Base-by-base conservation (phyloP, 2,113 vertebrate genomes). In the Hippocampus abdominalis region DNA sequence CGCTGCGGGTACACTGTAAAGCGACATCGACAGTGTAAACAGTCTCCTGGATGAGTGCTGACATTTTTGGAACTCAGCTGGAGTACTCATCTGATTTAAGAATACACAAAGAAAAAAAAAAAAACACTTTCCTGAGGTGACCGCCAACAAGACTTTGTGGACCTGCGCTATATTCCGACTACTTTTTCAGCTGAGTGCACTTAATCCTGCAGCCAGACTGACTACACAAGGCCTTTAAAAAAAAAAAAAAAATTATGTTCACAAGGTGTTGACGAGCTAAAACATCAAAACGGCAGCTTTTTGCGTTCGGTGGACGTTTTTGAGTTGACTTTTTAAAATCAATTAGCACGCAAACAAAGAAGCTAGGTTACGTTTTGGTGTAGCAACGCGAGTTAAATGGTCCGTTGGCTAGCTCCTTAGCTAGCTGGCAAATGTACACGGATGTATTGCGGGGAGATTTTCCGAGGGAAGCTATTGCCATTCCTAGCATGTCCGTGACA, bases 121-220 rank as follows among this genome's bases (percentile, higher is more conserved):
- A 60, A 32, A 60, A 0, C 8, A 60, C 25, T 29, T 32, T 27
- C 23, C 4, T 27, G 23, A 57, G 54, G 7, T 18, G 57, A 29
- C 57, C 57, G 9, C 15, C 25, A 20, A 32, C 27, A 29, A 27
- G 25, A 25, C 56, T 53, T 53, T 54, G 49, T 51, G 18, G 9
- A n/a, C 8, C 49, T 51, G 49, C 20, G n/a, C n/a, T 13, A 25
- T 56, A 59, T 59, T 59, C 27, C 13, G 13, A 13, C 56, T 18
- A 27, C 2, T 60, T 60, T 84, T 81, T 65, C 8, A 80, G 76
- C 83, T 87, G 86, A 90, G 83, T 86, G 81, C 79, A 69, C 79
- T 89, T 86, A 88, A 89, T 90, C 82, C 85, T 86, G 79, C 81
- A 86, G 72, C 53, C 40, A 61, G 70, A 77, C 56, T 88, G 81